phyloP scores from a whole-genome alignment of 2,797 vertebrate genomes.

The Liasis olivaceus region DNA sequence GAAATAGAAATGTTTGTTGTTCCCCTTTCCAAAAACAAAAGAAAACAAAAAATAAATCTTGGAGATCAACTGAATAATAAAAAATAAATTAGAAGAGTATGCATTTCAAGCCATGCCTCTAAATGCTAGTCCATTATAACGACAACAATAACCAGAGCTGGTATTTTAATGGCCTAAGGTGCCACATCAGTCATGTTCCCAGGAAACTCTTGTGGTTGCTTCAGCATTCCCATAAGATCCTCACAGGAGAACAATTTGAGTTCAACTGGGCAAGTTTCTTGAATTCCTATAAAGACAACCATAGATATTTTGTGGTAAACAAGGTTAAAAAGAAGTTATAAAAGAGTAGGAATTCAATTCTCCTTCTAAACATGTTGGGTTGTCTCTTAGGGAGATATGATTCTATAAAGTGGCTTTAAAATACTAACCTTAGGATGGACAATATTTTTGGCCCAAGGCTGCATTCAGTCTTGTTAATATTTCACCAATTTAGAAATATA shows the following conservation, averaged over 20 bases:
- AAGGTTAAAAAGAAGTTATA: neutral
- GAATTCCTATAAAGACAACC: neutral
- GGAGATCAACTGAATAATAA: constrained; percentile 74
- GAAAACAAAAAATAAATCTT: constrained; percentile 22
- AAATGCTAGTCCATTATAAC: constrained; percentile 59
- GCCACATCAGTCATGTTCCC: neutral
- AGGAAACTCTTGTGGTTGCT: neutral
- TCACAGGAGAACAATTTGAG: neutral
- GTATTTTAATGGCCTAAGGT: constrained; percentile 18
- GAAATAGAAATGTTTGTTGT: constrained; percentile 70
- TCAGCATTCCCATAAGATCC: neutral
- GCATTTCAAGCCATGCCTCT: constrained; percentile 67
- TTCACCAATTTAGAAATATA: too few relatives aligned
- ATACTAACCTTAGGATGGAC: neutral
- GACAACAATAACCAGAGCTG: constrained; percentile 64
- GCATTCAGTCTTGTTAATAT: too few relatives aligned
- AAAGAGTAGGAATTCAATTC: too few relatives aligned
- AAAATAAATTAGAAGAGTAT: constrained; percentile 70
- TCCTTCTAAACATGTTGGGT: neutral
- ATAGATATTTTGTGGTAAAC: neutral
- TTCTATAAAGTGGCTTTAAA: neutral
- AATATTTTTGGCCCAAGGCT: neutral
- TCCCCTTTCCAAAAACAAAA: constrained; percentile 33
- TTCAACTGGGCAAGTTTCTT: neutral
- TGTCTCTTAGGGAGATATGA: neutral